These are phyloP conservation scores for Myotis pilosus DNA, from an alignment of 2,797 vertebrate genomes.

Conservation along the genomic window DNA sequence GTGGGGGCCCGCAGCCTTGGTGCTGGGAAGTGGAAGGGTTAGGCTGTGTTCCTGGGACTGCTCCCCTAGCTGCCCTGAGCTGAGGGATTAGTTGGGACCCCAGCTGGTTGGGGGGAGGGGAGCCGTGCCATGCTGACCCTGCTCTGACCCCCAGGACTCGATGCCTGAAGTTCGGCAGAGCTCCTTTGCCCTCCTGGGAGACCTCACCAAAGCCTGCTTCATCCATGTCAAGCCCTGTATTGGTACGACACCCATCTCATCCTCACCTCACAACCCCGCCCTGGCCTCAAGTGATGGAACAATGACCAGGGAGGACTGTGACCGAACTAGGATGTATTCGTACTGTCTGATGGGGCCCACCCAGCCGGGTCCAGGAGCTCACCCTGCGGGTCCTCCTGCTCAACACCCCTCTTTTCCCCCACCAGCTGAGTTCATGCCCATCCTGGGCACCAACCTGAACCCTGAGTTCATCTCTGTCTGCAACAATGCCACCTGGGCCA, in stretches of 20 bases:
- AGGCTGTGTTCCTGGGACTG: neutral
- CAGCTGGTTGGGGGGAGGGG: neutral
- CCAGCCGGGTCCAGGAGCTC: neutral
- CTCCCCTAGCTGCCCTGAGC: neutral
- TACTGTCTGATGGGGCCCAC: conserved; percentile 63
- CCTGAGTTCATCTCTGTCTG: conserved; percentile 97
- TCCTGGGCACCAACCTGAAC: conserved; percentile 95
- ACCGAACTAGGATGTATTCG: conserved; percentile 53
- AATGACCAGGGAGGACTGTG: neutral
- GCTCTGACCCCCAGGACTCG: conserved; percentile 85
- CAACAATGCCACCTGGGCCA: conserved; percentile 97
- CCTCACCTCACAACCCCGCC: neutral
- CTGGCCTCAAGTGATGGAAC: conserved; percentile 53
- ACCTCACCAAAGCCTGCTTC: conserved; percentile 96
- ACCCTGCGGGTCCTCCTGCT: neutral
- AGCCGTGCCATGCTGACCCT: neutral
- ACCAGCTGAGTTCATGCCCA: conserved; percentile 96
- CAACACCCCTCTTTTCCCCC: neutral
- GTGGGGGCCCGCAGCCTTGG: neutral
- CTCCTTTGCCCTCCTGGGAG: conserved; percentile 93
- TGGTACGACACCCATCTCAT: conserved; percentile 79
- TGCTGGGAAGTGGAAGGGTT: neutral
- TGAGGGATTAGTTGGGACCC: neutral
- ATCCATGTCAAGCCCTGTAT: conserved; percentile 96
- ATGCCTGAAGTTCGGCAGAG: conserved; percentile 97